A percentile compares a stretch with the other conserved stretches of the same genome.
Conservation (phyloP, 1,140 invertebrate genomes). For the Drosophila prosaltans region DNA sequence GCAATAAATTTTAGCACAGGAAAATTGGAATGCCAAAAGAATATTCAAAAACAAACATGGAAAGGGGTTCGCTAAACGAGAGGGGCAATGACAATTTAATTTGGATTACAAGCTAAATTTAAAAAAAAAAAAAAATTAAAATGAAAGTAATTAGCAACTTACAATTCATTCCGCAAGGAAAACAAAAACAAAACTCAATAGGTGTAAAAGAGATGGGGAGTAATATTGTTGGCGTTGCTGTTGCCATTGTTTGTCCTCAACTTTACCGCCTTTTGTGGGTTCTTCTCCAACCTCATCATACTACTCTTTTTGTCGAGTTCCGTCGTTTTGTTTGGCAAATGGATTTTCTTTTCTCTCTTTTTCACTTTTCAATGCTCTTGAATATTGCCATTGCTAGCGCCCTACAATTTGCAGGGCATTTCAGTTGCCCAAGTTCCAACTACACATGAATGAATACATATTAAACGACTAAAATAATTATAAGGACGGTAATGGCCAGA, state of each 20-base stretch:
- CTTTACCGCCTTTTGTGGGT: conserved; percentile 57
- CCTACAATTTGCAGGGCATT: background rate
- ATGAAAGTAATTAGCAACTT: too few species aligned
- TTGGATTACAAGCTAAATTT: too few species aligned
- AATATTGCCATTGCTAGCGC: conserved; percentile 25
- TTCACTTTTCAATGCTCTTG: conserved; percentile 42
- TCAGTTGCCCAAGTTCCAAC: background rate
- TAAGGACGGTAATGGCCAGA: background rate
- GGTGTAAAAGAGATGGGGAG: background rate
- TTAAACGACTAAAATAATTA: conserved; percentile 9
- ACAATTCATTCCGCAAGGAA: background rate
- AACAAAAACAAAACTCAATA: background rate
- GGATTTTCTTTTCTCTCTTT: conserved; percentile 41
- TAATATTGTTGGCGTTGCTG: background rate
- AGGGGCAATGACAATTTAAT: too few species aligned
- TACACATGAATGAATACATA: background rate
- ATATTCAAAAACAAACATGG: conserved; percentile 30
- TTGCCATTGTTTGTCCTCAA: conserved; percentile 11
- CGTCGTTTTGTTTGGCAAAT: conserved; percentile 56
- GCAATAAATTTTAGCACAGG: conserved; percentile 24
- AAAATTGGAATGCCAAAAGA: conserved; percentile 71
- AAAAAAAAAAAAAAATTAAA: background rate
- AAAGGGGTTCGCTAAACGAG: too few species aligned
- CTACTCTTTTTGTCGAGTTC: conserved; percentile 22
- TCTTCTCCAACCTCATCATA: conserved; percentile 21